Conservation (phyloP, 1,140 invertebrate species). For the Notospermus geniculatus region DNA sequence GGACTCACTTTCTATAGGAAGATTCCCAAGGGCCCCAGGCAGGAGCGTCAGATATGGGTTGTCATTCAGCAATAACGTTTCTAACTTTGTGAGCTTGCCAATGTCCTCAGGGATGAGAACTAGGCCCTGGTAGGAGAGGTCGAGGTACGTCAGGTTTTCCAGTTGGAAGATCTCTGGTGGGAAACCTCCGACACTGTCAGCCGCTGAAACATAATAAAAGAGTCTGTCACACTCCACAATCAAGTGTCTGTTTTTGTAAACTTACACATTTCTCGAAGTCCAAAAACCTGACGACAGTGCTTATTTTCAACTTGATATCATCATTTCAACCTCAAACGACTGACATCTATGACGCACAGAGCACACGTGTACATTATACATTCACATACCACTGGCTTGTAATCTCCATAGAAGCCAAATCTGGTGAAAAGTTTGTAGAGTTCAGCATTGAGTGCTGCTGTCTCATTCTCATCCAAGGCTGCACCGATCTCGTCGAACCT, state of each 20-base stretch:
- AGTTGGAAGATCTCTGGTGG: constrained; percentile 36
- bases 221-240: no score
- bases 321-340: no score
- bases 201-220: constrained; percentile 28
- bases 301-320: no score
- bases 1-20: constrained; percentile 32
- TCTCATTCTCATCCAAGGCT: constrained; percentile 39
- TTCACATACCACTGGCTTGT: neutral
- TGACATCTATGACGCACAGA: no score
- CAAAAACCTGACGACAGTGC: no score
- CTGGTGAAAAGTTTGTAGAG: constrained; percentile 42
- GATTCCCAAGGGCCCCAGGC: constrained; percentile 32
- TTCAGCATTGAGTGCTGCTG: constrained; percentile 42
- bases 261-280: no score
- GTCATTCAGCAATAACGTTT: constrained; percentile 31
- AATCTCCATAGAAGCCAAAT: constrained; percentile 27
- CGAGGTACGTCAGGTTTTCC: constrained; percentile 35
- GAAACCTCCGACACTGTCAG: constrained; percentile 42
- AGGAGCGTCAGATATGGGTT: constrained; percentile 43
- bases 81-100: constrained; percentile 30
- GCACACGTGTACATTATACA: neutral
- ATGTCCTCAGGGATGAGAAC: constrained; percentile 38
- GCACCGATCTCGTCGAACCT: constrained; percentile 43
- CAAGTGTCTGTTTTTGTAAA: no score
- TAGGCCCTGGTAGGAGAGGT: constrained; percentile 41